These are phyloP conservation scores for Loripinus fragilis DNA, from an alignment of 2,888 invertebrate genomes.

Conservation along the genomic window DNA sequence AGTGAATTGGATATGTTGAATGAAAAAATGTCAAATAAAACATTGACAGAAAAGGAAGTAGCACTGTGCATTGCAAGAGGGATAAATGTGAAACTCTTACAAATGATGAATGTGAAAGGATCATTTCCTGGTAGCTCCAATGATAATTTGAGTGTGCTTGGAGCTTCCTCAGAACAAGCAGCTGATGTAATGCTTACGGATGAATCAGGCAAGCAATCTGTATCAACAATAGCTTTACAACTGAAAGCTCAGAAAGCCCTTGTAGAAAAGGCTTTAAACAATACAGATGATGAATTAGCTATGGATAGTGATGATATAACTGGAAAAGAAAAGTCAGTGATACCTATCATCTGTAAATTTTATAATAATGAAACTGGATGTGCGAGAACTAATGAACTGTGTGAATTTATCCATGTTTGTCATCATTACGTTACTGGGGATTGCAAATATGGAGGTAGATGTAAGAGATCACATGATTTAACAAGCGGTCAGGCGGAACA, in stretches of 20 bases:
- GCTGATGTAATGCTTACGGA: neutral
- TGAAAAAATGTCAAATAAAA: neutral
- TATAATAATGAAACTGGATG: slow-evolving; percentile 55
- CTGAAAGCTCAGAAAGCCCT: slow-evolving; percentile 2
- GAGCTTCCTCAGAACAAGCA: too few relatives aligned
- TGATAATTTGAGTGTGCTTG: neutral
- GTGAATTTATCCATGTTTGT: slow-evolving; percentile 57
- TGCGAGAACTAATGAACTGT: slow-evolving; percentile 45
- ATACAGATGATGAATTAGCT: neutral
- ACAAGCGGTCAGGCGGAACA: slow-evolving; percentile 43
- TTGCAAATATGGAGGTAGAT: slow-evolving; percentile 49
- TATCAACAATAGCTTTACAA: neutral
- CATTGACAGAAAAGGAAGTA: slow-evolving; percentile 7
- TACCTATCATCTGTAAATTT: slow-evolving; percentile 55
- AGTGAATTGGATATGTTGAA: neutral
- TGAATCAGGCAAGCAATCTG: neutral
- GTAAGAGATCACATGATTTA: slow-evolving; percentile 55
- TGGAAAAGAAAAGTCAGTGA: neutral
- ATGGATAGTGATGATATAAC: too few relatives aligned
- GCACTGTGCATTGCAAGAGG: neutral
- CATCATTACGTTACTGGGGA: slow-evolving; percentile 46
- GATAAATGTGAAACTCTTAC: neutral
- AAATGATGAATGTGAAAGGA: neutral
- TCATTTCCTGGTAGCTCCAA: neutral
- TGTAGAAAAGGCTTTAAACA: slow-evolving; percentile 1